A percentile compares a stretch with the other conserved stretches of the same genome.
These are phyloP conservation scores for Parnassius mnemosyne DNA, from an alignment of 2,888 invertebrate genomes.

Conservation along the genomic window DNA sequence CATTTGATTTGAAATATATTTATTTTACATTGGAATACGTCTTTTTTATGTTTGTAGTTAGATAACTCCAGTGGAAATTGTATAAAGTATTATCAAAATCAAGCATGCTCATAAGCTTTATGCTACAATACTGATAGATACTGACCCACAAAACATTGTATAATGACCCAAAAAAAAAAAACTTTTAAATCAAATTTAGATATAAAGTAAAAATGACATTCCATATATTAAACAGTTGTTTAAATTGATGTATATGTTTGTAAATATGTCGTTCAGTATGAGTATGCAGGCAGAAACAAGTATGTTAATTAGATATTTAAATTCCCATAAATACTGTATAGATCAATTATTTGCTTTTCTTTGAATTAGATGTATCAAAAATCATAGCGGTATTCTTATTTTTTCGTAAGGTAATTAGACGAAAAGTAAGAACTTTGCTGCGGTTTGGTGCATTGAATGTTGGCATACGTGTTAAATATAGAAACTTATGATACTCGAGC, in stretches of 20 bases:
- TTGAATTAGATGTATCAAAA: conserved; percentile 24
- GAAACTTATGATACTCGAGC: conserved; percentile 8
- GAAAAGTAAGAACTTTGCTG: neutral
- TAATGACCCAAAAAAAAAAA: conserved; percentile 68
- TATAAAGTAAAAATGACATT: conserved; percentile 79
- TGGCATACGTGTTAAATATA: neutral
- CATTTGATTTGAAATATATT: conserved; percentile 81
- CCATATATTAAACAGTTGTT: conserved; percentile 77
- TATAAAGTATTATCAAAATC: conserved; percentile 55
- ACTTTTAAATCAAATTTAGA: conserved; percentile 74
- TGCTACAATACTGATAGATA: conserved; percentile 50
- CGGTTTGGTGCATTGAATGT: neutral
- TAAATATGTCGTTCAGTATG: conserved; percentile 26
- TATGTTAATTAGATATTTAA: conserved; percentile 11
- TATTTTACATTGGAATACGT: conserved; percentile 78
- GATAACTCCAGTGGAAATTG: conserved; percentile 67
- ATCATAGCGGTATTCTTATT: conserved; percentile 8
- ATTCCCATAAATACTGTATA: conserved; percentile 8
- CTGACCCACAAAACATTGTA: conserved; percentile 64
- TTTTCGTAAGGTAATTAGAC: conserved; percentile 12
- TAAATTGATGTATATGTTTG: conserved; percentile 54
- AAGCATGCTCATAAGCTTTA: conserved; percentile 53
- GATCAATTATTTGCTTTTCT: conserved; percentile 15
- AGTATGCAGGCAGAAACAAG: conserved; percentile 9
- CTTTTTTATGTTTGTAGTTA: conserved; percentile 79